These are phyloP conservation scores for Punctoribates punctum DNA, from an alignment of 2,888 invertebrate species.

Conservation along the genomic window DNA sequence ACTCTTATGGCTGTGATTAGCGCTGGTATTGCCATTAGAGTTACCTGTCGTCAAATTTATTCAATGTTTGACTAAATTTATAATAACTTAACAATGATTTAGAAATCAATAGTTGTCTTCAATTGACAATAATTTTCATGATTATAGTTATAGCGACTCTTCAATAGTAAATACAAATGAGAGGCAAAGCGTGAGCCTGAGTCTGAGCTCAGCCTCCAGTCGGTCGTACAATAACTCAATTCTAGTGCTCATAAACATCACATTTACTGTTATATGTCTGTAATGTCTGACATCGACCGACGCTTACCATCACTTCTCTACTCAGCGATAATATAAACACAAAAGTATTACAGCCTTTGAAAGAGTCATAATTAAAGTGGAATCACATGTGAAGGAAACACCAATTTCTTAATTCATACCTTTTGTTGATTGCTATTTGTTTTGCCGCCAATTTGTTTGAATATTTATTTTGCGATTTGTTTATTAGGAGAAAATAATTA, in stretches of 20 bases:
- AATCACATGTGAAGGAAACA: background rate
- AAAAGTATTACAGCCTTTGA: background rate
- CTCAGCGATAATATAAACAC: constrained; percentile 3
- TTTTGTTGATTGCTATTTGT: background rate
- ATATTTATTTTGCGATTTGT: background rate
- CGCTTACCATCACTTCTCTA: background rate
- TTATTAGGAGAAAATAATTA: background rate
- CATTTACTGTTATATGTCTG: constrained; percentile 30
- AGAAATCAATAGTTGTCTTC: background rate
- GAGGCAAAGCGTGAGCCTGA: background rate
- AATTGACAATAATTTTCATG: background rate
- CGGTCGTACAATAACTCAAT: constrained; percentile 36
- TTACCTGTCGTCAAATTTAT: constrained; percentile 12
- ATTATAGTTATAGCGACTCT: background rate
- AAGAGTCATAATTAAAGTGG: constrained; percentile 6
- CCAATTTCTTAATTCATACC: background rate
- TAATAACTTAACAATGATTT: constrained; percentile 14
- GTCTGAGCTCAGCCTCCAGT: constrained; percentile 20
- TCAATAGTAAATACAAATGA: constrained; percentile 1
- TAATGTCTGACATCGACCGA: constrained; percentile 20
- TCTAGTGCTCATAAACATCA: constrained; percentile 35
- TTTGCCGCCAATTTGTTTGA: constrained; percentile 29
- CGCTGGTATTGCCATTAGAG: background rate
- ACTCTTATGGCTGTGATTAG: constrained; percentile 3
- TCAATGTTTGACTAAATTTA: background rate